Evolutionary conservation across 2,113 vertebrate species (phyloP), one percentile per base, ranked within the genome.

Genomic region (Stictonetta naevosa): DNA sequence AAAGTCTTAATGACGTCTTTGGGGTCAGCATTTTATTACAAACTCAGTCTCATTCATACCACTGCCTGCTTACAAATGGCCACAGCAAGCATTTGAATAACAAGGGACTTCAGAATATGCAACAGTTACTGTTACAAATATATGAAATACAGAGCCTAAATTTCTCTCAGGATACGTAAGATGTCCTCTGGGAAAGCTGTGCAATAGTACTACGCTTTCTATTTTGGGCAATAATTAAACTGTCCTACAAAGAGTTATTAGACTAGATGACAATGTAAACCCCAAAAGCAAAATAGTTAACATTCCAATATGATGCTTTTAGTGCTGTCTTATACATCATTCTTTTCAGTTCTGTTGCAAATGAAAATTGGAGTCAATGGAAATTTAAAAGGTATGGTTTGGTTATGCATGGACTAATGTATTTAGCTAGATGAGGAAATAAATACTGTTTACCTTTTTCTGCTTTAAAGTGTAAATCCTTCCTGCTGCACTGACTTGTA

Each of bases 171-270:
- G 64, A 63, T 88, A 83, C 6, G 5, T 89, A 96, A 96, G 36
- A 44, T 56, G 76, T 96, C 92, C 94, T 74, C 86, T 97, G 92
- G 91, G 93, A 95, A 89, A 90, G 40, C 82, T 94, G 42, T 1
- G 38, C 73, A 84, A 84, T 90, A 76, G 62, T 88, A 72, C 73
- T 13, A n/a, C 40, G 34, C 13, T 76, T 95, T 95, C 97, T 97
- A 86, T 93, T 96, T 97, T 96, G 84, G 85, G 85, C 72, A 74
- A 91, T 93, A 97, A 97, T 95, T 97, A 95, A 95, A 96, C 78
- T 82, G 46, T 62, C 66, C 77, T 85, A 46, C 7, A 16, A 93
- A 84, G 83, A 86, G 40, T 92, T 94, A 88, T 91, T 92, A 93
- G 86, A 83, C 34, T 88, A 92, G 92, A 83, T 68, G 58, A 87